Base-by-base conservation (phyloP, 2,113 vertebrate genomes). In the Albula goreensis region DNA sequence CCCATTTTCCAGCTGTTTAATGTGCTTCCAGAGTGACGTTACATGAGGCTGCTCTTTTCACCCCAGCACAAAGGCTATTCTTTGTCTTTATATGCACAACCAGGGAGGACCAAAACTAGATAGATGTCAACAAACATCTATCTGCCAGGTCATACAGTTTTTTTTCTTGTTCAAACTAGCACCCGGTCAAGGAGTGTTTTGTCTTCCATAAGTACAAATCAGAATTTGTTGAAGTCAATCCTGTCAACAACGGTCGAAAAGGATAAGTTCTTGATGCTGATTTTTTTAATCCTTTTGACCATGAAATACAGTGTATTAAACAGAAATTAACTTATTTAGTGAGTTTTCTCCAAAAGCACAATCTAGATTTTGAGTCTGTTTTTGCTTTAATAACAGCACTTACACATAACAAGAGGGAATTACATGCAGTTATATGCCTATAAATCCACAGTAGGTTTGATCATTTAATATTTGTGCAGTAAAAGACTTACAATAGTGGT, bases 101-200 rank as follows among this genome's bases (percentile, higher is more conserved):
- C 70, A 5, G 8, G 22, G 31, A 5, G 10, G 66, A 74, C 66
- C 8, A 74, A 74, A 74, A 31, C 5, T 2, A 4, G 22, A 31
- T 10, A 31, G 70, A 31, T 5, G n/a, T 31, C 2, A 74, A 74
- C 70, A 74, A n/a, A 74, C 22, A 74, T 7, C 31, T 41, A 31
- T 84, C 82, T 80, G 56, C 82, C 77, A 87, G 83, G 86, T 56
- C 78, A 50, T 83, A 5, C 31, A 85, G 80, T 84, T 77, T 86
- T 77, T 78, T 88, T 80, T 41, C 31, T 41, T 84, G 81, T 53
- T 82, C 6, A 88, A 87, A 79, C 17, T 5, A 31, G 2, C n/a
- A 25, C 81, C 79, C 80, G 63, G 31, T 49, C 51, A 57, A 70
- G 82, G 12, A 52, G 74, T 81, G 53, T 56, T 86, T 78, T 80